phyloP scores from a whole-genome alignment of 2,113 vertebrate species.

The Collichthys lucidus region DNA sequence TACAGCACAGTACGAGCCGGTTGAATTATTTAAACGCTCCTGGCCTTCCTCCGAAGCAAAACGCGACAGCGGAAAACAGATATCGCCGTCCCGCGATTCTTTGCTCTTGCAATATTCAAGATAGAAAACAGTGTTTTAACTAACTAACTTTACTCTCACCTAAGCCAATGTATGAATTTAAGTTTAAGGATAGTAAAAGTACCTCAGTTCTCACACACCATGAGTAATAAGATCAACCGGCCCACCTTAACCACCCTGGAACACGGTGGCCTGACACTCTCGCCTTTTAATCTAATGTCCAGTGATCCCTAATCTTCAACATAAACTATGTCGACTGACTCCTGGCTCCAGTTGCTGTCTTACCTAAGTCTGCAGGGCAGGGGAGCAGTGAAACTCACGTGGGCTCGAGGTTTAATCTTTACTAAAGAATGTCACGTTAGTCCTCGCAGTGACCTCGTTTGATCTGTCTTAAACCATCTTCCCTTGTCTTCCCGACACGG shows the following conservation, averaged over 20 bases:
- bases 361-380: constrained; percentile 41
- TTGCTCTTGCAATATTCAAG: constrained; percentile 5
- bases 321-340: constrained; percentile 46
- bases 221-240: constrained; percentile 36
- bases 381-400: constrained; percentile 7
- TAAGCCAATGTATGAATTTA: background rate
- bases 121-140: background rate
- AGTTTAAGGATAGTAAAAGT: background rate
- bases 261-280: background rate
- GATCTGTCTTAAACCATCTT: constrained; percentile 25
- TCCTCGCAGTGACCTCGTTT: constrained; percentile 34
- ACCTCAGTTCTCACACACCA: background rate
- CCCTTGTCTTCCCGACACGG: constrained; percentile 11
- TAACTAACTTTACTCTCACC: background rate
- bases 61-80: background rate
- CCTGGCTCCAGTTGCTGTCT: constrained; percentile 48
- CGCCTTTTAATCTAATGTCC: constrained; percentile 49
- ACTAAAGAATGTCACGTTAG: constrained; percentile 46
- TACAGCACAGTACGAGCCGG: constrained; percentile 21
- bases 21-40: constrained; percentile 38
- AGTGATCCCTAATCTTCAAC: constrained; percentile 41
- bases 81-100: background rate
- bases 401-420: constrained; percentile 59
- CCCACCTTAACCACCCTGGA: constrained; percentile 31
- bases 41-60: background rate